These are phyloP conservation scores for Cyprinodon diabolis DNA, from an alignment of 2,797 vertebrate genomes.

Conservation along the genomic window DNA sequence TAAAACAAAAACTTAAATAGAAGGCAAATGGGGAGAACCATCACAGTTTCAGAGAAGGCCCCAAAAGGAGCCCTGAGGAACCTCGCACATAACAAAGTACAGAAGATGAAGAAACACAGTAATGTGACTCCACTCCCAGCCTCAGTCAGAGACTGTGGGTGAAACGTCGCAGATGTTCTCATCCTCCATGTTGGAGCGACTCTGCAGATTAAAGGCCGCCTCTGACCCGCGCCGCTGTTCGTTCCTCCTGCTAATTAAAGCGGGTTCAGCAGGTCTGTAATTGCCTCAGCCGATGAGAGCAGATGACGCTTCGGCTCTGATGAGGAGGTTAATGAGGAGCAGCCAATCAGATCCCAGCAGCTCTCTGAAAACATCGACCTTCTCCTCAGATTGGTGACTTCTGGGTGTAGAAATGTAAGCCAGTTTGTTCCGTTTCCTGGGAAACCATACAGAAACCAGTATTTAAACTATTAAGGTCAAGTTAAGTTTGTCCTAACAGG, in stretches of 20 bases:
- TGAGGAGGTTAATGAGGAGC: slow-evolving; percentile 39
- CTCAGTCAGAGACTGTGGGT: too few species aligned
- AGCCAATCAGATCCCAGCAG: slow-evolving; percentile 37
- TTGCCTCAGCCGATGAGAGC: slow-evolving; percentile 11
- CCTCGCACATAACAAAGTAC: not conserved
- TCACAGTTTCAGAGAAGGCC: too few species aligned
- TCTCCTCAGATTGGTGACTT: not conserved
- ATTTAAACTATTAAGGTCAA: too few species aligned
- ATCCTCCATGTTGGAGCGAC: not conserved
- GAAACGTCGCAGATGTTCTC: slow-evolving; percentile 10
- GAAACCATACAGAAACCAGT: too few species aligned
- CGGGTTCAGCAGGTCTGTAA: slow-evolving; percentile 48
- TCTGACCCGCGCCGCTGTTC: not conserved
- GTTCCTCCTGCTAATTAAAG: slow-evolving; percentile 29
- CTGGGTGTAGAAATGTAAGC: not conserved
- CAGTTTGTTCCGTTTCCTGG: not conserved
- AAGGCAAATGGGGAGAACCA: too few species aligned
- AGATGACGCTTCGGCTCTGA: not conserved
- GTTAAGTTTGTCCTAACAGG: too few species aligned
- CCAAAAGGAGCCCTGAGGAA: not conserved
- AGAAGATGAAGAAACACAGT: too few species aligned
- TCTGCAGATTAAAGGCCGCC: slow-evolving; percentile 30
- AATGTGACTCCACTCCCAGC: not conserved
- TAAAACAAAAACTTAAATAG: too few species aligned
- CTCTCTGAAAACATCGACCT: not conserved